Evolutionary conservation across 2,113 vertebrate genomes (phyloP), one percentile per base, ranked within the genome.

Genomic region (Rhodinocichla rosea): DNA sequence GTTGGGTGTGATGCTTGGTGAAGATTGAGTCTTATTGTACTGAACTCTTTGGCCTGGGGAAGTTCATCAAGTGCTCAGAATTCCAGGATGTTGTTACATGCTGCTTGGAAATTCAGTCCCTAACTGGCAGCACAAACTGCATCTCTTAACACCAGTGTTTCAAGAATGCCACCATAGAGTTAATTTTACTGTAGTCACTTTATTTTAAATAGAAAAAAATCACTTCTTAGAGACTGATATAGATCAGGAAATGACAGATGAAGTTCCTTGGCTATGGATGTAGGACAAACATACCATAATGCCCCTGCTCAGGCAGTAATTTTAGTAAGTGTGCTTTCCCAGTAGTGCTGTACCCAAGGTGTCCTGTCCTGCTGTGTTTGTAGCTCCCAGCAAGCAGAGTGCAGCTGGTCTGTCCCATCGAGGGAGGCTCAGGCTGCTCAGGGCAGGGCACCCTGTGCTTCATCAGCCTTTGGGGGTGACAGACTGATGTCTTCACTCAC

Each of bases 261-360:
- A 92, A 82, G 69, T 89, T 57, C 75, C 74, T 85, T 83, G 57
- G 23, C 65, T 47, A 35, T 77, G 91, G 67, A 89, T 92, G 87
- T 94, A 79, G 91, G 93, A 68, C 95, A 94, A 69, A 64, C 69
- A 49, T 69, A 90, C 74, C 77, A 62, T 42, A 77, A 83, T 94
- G 67, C 81, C 74, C 78, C 65, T 57, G 69, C 92, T 95, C 84
- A 52, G 68, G 37, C 88, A 90, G 78, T 94, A 94, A 86, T 94
- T 94, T 90, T 96, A 94, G 77, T 92, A 91, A 92, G 57, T 62
- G 78, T 96, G 87, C 84, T 94, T 89, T 79, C 70, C 91, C 88
- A 47, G 71, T 57, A 33, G 74, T 73, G 5, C 77, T 45, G 60
- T 57, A 8, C 64, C 89, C 87, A 8, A 76, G 64, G 81, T 85